A percentile compares a stretch with the other conserved stretches of the same genome.
Conservation (phyloP, 64 coral and sea anemone genomes). For the Montipora efflorescens region DNA sequence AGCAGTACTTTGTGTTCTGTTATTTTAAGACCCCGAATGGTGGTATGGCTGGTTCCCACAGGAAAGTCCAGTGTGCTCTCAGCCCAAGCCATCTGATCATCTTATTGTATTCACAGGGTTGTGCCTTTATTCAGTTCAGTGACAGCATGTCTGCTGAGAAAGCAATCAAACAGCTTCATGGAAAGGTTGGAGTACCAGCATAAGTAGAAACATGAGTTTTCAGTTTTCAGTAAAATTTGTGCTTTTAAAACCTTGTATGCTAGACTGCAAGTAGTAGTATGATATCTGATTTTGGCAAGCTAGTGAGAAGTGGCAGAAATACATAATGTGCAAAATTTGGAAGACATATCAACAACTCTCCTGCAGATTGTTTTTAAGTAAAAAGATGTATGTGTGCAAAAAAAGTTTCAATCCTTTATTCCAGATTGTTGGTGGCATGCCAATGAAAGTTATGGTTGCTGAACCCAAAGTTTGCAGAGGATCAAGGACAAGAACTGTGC, state of each 20-base stretch:
- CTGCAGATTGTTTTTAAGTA: neutral
- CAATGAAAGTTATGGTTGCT: conserved; percentile 81
- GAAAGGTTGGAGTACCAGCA: conserved; percentile 35
- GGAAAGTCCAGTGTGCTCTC: too few species aligned
- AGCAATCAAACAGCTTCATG: conserved; percentile 68
- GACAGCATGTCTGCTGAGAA: conserved; percentile 22
- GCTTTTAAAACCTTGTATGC: neutral
- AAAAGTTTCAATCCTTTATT: neutral
- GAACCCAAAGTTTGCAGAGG: conserved; percentile 73
- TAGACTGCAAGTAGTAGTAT: too few species aligned
- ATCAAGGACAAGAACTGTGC: neutral
- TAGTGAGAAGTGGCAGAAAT: too few species aligned
- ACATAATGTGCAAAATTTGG: too few species aligned
- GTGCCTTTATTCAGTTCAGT: conserved; percentile 73
- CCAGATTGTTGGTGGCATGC: conserved; percentile 73
- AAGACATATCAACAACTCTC: too few species aligned
- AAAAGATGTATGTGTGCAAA: neutral
- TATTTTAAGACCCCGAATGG: too few species aligned
- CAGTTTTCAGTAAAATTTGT: neutral
- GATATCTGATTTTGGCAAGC: too few species aligned
- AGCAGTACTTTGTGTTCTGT: too few species aligned
- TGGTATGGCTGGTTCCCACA: too few species aligned
- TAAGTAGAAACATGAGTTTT: too few species aligned
- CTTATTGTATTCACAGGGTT: conserved; percentile 47
- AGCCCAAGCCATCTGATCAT: too few species aligned